Evolutionary conservation across 2,113 vertebrate species (phyloP).

Genomic region (Ceyx cyanopectus): DNA sequence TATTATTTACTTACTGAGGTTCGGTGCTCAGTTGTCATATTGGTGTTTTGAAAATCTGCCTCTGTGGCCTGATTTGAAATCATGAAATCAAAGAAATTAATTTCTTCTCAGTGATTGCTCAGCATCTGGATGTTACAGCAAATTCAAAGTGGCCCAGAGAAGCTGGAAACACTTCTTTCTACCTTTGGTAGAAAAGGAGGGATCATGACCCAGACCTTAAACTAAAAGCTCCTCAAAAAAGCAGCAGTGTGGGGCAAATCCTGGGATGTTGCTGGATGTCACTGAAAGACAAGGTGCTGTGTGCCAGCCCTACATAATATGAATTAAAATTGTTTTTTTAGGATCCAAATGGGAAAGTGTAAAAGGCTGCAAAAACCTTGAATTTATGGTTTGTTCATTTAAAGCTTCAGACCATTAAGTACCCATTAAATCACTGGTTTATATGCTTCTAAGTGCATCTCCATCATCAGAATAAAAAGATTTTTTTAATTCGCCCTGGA

Average conservation of each 20-base stretch:
- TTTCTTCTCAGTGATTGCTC: neutral
- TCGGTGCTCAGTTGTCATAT: neutral
- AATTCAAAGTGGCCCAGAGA: neutral
- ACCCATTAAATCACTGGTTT: slow-evolving; percentile 45
- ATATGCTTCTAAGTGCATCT: slow-evolving; percentile 40
- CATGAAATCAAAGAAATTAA: neutral
- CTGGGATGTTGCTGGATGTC: neutral
- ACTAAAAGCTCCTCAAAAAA: neutral
- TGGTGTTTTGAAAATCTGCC: neutral
- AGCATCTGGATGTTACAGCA: neutral
- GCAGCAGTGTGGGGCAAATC: neutral
- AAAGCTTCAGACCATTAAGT: slow-evolving; percentile 51
- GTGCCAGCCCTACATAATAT: slow-evolving; percentile 1
- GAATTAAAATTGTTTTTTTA: slow-evolving; percentile 30
- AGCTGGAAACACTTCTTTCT: neutral
- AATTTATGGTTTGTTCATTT: slow-evolving; percentile 58
- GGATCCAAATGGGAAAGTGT: slow-evolving; percentile 30
- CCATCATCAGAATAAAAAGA: slow-evolving; percentile 51
- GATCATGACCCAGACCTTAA: neutral
- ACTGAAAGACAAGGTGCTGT: neutral
- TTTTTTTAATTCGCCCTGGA: slow-evolving; percentile 41
- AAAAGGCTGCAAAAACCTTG: slow-evolving; percentile 36
- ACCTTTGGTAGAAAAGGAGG: neutral
- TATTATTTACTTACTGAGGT: neutral
- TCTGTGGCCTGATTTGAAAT: neutral